Base-by-base conservation (phyloP, 2,888 invertebrate genomes). In the Periphyllus acericola region DNA sequence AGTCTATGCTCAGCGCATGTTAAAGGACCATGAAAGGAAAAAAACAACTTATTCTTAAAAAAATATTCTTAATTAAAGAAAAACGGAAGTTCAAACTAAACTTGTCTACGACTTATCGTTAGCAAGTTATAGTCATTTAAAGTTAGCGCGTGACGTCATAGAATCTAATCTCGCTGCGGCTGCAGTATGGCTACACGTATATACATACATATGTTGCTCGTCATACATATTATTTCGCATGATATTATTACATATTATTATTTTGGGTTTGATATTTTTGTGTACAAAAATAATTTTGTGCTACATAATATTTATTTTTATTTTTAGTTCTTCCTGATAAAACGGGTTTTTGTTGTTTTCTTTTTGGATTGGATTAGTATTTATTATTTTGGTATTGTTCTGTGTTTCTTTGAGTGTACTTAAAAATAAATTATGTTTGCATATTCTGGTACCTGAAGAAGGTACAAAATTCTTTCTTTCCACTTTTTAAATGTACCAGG, bases 241-340 rank as follows among this genome's bases (percentile, higher is more conserved):
- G n/a, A n/a, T 34, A 72, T 34, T 34, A 32, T 34, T 72, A 21
- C 34, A 34, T 34, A 72, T 71, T 34, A 72, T 72, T 72, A 32
- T 34, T 72, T 72, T 72, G 32, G 72, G 21, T 72, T 72, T 72
- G 72, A 72, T 34, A 72, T 72, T 72, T 34, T 72, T 72, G 72
- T 72, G 72, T 72, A 36, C 25, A 74, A 36, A 74, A 74, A 74
- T 74, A 74, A n/a, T 74, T 74, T 36, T 36, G 34, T 36, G 25
- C 74, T 74, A 36, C 25, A 74, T 40, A 74, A 60, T 60, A 60
- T 60, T 60, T 60, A 60, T 60, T 60, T 60, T 60, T 60, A 60
- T 19, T 60, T 21, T 60, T 60, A 60, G 60, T 60, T 60, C 60
- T 60, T 21, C 11, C 60, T 60, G 60, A 60, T 60, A 60, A 60